Evolutionary conservation across 2,113 vertebrate species (phyloP).

Genomic region (Channa argus): DNA sequence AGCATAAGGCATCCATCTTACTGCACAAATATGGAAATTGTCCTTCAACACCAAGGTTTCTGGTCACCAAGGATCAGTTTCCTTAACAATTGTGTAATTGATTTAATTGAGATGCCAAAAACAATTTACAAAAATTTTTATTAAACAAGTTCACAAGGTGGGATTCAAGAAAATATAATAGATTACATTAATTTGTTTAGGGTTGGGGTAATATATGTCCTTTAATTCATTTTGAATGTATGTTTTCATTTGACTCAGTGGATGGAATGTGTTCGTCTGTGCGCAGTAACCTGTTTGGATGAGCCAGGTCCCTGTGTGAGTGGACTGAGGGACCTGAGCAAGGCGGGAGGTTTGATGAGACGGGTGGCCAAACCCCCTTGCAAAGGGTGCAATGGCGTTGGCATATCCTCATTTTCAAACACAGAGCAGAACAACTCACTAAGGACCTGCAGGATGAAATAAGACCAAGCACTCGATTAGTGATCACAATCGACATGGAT

Average conservation of each 20-base stretch:
- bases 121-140: not conserved
- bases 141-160: too few species aligned
- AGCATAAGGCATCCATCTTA: not conserved
- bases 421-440: conserved; percentile 92
- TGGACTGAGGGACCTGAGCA: conserved; percentile 81
- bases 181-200: too few species aligned
- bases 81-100: too few species aligned
- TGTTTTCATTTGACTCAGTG: not conserved
- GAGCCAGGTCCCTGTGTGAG: conserved; percentile 75
- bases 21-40: not conserved
- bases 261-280: not conserved
- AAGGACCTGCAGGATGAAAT: conserved; percentile 82
- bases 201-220: too few species aligned
- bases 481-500: too few species aligned
- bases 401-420: conserved; percentile 87
- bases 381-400: conserved; percentile 83
- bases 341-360: conserved; percentile 84
- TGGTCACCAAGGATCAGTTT: too few species aligned
- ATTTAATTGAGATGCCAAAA: not conserved
- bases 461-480: not conserved
- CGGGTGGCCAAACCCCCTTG: conserved; percentile 75
- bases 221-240: too few species aligned
- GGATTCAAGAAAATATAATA: not conserved
- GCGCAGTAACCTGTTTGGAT: conserved; percentile 82
- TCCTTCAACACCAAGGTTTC: too few species aligned